phyloP scores from a whole-genome alignment of 2,888 invertebrate species.

The Epicampocera succincta region DNA sequence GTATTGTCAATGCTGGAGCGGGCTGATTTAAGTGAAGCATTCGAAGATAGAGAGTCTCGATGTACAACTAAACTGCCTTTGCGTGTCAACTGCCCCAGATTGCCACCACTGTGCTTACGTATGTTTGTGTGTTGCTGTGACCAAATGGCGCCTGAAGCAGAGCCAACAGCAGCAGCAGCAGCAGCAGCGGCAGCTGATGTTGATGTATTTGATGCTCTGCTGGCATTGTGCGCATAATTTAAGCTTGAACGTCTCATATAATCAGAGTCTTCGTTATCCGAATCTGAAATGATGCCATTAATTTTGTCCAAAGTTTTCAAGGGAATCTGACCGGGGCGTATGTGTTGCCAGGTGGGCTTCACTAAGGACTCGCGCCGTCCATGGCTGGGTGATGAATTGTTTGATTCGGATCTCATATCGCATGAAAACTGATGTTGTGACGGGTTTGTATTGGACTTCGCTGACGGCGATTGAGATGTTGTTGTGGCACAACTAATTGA shows the following conservation, averaged over 20 bases:
- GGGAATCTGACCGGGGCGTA: slow-evolving; percentile 80
- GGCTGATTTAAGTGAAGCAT: slow-evolving; percentile 63
- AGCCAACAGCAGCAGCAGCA: no score
- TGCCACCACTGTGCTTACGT: slow-evolving; percentile 72
- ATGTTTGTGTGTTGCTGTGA: slow-evolving; percentile 38
- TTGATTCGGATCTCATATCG: slow-evolving; percentile 48
- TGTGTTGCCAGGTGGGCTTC: slow-evolving; percentile 82
- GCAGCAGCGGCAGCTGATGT: slow-evolving; percentile 54
- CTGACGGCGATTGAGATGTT: slow-evolving; percentile 18
- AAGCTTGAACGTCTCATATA: slow-evolving; percentile 76
- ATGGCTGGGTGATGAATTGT: slow-evolving; percentile 45
- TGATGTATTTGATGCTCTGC: slow-evolving; percentile 67
- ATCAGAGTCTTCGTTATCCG: slow-evolving; percentile 77
- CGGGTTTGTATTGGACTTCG: slow-evolving; percentile 3
- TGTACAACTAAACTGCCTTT: slow-evolving; percentile 68
- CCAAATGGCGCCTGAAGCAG: no score
- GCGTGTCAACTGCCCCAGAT: slow-evolving; percentile 63
- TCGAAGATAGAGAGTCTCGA: slow-evolving; percentile 69
- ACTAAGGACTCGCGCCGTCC: slow-evolving; percentile 80
- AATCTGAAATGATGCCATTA: slow-evolving; percentile 78
- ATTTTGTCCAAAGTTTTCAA: slow-evolving; percentile 80
- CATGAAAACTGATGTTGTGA: slow-evolving; percentile 46
- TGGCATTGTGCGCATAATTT: slow-evolving; percentile 71
- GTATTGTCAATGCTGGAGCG: slow-evolving; percentile 57
- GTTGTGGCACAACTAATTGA: slow-evolving; percentile 54